A percentile compares a stretch with the other conserved stretches of the same genome.
Conservation (phyloP, 2,888 invertebrate species). For the Rhingia rostrata region DNA sequence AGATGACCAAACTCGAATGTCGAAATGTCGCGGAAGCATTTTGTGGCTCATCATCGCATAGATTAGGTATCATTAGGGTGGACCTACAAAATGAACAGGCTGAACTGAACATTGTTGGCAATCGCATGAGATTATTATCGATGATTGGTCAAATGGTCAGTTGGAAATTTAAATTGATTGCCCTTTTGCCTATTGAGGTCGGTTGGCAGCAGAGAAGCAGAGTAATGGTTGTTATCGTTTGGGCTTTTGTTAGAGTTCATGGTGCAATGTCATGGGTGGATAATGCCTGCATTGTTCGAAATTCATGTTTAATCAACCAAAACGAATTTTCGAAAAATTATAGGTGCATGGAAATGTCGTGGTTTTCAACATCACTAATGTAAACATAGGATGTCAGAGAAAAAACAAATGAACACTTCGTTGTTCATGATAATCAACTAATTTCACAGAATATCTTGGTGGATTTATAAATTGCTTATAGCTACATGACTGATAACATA, state of each 20-base stretch:
- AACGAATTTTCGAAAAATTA: no score
- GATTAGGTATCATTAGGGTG: conserved; percentile 55
- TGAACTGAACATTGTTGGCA: conserved; percentile 41
- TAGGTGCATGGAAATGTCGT: no score
- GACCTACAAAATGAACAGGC: conserved; percentile 19
- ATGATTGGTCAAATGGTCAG: conserved; percentile 67
- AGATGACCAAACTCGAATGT: conserved; percentile 65
- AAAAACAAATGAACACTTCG: no score
- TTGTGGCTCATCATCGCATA: conserved; percentile 68
- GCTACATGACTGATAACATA: no score
- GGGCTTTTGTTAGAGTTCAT: not conserved
- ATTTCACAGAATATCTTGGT: no score
- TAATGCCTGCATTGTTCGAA: no score
- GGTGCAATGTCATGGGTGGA: no score
- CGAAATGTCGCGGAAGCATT: conserved; percentile 68
- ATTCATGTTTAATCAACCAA: no score
- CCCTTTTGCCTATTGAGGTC: conserved; percentile 57
- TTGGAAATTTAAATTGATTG: conserved; percentile 70
- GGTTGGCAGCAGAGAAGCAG: conserved; percentile 32
- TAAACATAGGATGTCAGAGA: no score
- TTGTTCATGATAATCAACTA: no score
- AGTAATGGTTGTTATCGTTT: conserved; percentile 19
- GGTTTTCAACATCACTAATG: no score
- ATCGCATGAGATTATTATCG: conserved; percentile 58
- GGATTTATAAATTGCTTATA: no score